Conservation (phyloP, 2,113 vertebrate genomes). For the Pogonocichla stellata region DNA sequence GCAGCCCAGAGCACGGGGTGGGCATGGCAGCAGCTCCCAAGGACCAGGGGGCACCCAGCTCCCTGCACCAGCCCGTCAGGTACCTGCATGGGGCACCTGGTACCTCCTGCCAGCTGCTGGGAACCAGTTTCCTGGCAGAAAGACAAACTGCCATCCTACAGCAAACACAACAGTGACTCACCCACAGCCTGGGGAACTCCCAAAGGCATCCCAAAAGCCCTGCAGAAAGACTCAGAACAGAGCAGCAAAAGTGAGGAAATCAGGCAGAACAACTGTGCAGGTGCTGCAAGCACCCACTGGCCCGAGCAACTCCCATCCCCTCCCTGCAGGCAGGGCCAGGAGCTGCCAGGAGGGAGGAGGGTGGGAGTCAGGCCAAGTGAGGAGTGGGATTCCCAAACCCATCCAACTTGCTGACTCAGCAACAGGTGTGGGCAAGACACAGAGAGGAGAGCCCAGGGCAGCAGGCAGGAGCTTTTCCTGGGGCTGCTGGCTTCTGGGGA, state of each 20-base stretch:
- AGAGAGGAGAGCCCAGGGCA: not conserved
- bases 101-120: not conserved
- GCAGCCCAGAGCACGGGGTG: fast-evolving
- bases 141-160: not conserved
- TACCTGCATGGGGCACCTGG: not conserved
- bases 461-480: not conserved
- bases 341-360: not conserved
- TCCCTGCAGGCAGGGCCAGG: not conserved
- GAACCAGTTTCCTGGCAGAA: not conserved
- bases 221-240: not conserved
- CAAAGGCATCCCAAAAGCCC: not conserved
- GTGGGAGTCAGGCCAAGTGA: not conserved
- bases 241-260: not conserved
- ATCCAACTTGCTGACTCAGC: not conserved
- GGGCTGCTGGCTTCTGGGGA: not conserved
- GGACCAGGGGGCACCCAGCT: fast-evolving
- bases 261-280: not conserved
- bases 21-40: not conserved
- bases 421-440: not conserved
- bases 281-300: not conserved
- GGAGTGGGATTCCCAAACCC: not conserved
- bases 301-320: not conserved
- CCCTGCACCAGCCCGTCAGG: not conserved
- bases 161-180: not conserved
- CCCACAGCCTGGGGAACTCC: not conserved